Base-by-base conservation (phyloP, 2,113 vertebrate species). In the Nibea coibor region DNA sequence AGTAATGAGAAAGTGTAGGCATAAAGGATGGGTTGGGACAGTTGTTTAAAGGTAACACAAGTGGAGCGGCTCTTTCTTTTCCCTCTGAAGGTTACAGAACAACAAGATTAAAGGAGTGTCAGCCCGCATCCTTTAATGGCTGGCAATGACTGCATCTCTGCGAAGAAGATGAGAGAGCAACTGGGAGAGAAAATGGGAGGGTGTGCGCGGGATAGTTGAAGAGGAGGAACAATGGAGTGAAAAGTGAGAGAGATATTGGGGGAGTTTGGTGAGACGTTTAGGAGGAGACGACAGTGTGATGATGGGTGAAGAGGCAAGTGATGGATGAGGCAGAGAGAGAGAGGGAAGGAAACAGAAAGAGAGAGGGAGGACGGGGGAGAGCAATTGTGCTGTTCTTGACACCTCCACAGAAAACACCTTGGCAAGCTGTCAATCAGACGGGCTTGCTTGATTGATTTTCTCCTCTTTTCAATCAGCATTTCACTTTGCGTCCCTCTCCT, bases 321-420 rank as follows among this genome's bases (percentile, higher is more conserved):
- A 93, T 89, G 90, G 92, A 92, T 91, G 93, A 87, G 90, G 82
- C 74, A 67, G 87, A 82, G 72, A 83, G 68, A 79, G 64, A 24
- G 54, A 16, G 54, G 43, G 59, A 73, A 67, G 72, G 65, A 67
- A 57, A 54, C 26, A 86, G 72, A 85, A 72, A 78, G 78, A 76
- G 65, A 80, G 71, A 80, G 80, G 77, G 73, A 53, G 75, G 58
- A 83, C 24, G 57, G 69, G 78, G 82, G 88, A 91, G 89, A 87
- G 89, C 88, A 91, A 93, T 94, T 93, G 94, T 93, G 87, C 90
- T 81, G 88, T 91, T 91, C 88, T 92, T 95, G 94, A 95, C 94
- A 95, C 94, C 90, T 92, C 76, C 89, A 94, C 90, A 93, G 91
- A 94, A 95, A 94, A 93, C 92, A 91, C 88, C 90, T 92, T 92